A percentile compares a stretch with the other conserved stretches of the same genome.
Conservation (phyloP, 2,797 vertebrate species). For the Onychomys torridus region DNA sequence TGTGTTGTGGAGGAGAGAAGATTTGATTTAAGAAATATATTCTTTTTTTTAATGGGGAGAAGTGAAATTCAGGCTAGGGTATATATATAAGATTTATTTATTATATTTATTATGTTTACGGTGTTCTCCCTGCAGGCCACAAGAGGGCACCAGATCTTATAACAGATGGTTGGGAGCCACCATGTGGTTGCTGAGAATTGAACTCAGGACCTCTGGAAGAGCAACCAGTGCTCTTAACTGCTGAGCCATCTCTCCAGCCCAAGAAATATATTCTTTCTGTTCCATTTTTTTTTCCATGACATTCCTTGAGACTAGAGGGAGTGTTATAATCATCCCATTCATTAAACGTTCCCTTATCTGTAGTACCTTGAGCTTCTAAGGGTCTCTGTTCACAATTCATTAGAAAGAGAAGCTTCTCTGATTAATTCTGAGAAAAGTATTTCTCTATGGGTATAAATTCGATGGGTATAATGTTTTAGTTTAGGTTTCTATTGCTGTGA, state of each 20-base stretch:
- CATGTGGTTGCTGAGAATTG: too few species aligned
- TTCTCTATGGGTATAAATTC: neutral
- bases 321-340: neutral
- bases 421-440: neutral
- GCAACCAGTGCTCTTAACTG: too few species aligned
- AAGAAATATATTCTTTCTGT: neutral
- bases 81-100: too few species aligned
- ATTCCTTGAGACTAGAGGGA: neutral
- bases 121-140: too few species aligned
- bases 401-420: neutral
- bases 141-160: too few species aligned
- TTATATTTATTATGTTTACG: too few species aligned
- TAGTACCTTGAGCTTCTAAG: neutral
- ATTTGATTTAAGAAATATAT: neutral
- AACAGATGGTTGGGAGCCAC: too few species aligned
- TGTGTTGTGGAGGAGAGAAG: neutral
- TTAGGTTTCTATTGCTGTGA: neutral
- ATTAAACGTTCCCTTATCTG: neutral
- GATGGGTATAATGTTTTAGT: neutral
- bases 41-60: too few species aligned
- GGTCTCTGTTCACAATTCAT: neutral
- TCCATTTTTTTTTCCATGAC: neutral
- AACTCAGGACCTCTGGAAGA: too few species aligned
- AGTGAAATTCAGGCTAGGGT: too few species aligned
- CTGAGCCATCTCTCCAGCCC: too few species aligned